Conservation (phyloP, 2,888 invertebrate genomes). For the Ischnus inquisitorius region DNA sequence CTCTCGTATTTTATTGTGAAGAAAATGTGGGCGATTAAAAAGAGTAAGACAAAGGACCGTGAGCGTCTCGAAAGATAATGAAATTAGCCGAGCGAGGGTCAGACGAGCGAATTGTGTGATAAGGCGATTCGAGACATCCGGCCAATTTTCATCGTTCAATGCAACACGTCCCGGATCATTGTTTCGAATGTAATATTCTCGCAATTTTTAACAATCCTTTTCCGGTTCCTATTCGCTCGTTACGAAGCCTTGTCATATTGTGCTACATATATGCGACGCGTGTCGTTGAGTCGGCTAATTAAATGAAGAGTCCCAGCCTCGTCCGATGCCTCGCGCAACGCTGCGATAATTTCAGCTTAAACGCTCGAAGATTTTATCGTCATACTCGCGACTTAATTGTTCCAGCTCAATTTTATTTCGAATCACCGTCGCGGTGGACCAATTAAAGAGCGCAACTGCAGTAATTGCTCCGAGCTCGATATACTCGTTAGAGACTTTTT, state of each 20-base stretch:
- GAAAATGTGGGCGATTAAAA: not conserved
- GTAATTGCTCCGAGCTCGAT: slow-evolving; percentile 6
- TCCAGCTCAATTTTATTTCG: slow-evolving; percentile 15
- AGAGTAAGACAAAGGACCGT: not conserved
- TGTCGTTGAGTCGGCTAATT: slow-evolving; percentile 11
- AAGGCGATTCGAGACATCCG: slow-evolving; percentile 3
- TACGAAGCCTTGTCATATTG: not conserved
- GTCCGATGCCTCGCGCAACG: not conserved
- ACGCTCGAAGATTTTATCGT: slow-evolving; percentile 7
- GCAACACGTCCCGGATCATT: not conserved
- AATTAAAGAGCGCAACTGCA: slow-evolving; percentile 1
- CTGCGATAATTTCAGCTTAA: slow-evolving; percentile 34
- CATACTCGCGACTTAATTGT: not conserved
- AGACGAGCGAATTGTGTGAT: not conserved
- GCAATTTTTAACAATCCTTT: slow-evolving; percentile 3
- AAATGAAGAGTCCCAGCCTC: slow-evolving; percentile 12
- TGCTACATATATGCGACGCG: not conserved
- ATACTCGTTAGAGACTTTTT: slow-evolving; percentile 13
- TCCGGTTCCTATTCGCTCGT: not conserved
- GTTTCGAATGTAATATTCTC: not conserved
- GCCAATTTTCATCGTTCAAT: not conserved
- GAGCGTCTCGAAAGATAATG: not conserved
- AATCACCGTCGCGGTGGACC: not conserved
- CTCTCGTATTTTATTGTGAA: not conserved
- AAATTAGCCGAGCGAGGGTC: slow-evolving; percentile 1